Percentiles rank a stretch among this genome's conserved stretches.
Conservation (phyloP, 2,888 invertebrate species). For the Amphipyra tragopoginis region DNA sequence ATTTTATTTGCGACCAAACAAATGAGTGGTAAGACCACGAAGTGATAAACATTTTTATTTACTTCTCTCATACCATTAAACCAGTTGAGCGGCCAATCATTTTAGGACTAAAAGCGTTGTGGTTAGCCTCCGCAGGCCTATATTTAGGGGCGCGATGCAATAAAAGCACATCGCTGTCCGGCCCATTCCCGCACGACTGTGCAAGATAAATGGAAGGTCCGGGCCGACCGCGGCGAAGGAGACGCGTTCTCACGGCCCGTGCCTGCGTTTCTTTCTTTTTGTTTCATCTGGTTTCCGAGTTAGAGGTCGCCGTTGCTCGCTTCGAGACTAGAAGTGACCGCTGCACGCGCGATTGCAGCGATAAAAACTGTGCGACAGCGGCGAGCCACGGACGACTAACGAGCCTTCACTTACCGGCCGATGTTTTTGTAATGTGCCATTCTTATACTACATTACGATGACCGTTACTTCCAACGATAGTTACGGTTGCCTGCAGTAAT, state of each 20-base stretch:
- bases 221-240: slow-evolving; percentile 76
- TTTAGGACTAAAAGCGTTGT: slow-evolving; percentile 81
- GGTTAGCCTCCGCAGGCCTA: slow-evolving; percentile 82
- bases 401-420: slow-evolving; percentile 75
- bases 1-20: slow-evolving; percentile 1
- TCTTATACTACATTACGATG: slow-evolving; percentile 64
- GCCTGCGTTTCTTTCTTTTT: slow-evolving; percentile 85
- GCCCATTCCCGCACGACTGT: slow-evolving; percentile 88
- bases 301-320: slow-evolving; percentile 83
- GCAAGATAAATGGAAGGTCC: slow-evolving; percentile 87
- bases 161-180: slow-evolving; percentile 87
- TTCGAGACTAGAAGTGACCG: slow-evolving; percentile 82
- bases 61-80: slow-evolving; percentile 65
- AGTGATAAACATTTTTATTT: slow-evolving; percentile 38
- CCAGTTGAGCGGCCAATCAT: slow-evolving; percentile 75
- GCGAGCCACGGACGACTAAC: slow-evolving; percentile 73
- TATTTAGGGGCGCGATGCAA: slow-evolving; percentile 88
- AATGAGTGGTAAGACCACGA: neutral
- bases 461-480: slow-evolving; percentile 65
- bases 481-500: slow-evolving; percentile 66
- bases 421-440: slow-evolving; percentile 69
- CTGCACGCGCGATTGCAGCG: slow-evolving; percentile 80
- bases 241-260: slow-evolving; percentile 89
- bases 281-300: slow-evolving; percentile 85
- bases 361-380: slow-evolving; percentile 82